Conservation (phyloP, 2,113 vertebrate species). For the Toxostoma redivivum region DNA sequence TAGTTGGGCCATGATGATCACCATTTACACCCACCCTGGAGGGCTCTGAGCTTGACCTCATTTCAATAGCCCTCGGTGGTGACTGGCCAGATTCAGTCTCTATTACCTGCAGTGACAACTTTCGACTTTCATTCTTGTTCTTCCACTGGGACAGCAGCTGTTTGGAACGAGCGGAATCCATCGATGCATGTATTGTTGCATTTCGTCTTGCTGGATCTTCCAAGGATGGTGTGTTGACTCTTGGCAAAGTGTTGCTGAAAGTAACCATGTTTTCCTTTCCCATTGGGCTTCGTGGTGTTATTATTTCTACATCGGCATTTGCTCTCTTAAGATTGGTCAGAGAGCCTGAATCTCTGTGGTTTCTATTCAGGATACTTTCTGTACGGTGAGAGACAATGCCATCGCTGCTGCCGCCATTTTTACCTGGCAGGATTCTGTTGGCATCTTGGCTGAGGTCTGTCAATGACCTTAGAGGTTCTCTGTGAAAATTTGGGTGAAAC, state of each 20-base stretch:
- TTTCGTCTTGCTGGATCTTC: constrained; percentile 87
- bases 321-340: constrained; percentile 83
- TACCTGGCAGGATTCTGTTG: constrained; percentile 84
- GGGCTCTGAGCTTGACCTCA: constrained; percentile 87
- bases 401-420: constrained; percentile 77
- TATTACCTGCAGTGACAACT: constrained; percentile 88
- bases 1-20: constrained; percentile 77
- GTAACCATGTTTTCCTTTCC: constrained; percentile 95
- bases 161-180: constrained; percentile 93
- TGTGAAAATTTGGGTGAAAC: constrained; percentile 64
- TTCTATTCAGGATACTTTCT: constrained; percentile 86
- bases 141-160: constrained; percentile 98
- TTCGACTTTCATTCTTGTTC: constrained; percentile 89
- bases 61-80: constrained; percentile 86
- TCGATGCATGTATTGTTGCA: constrained; percentile 88
- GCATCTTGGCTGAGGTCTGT: constrained; percentile 88
- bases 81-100: constrained; percentile 84
- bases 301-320: constrained; percentile 91
- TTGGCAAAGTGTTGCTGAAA: constrained; percentile 95
- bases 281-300: constrained; percentile 85
- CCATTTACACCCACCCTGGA: constrained; percentile 83
- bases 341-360: constrained; percentile 78
- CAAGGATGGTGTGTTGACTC: constrained; percentile 86
- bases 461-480: constrained; percentile 79
- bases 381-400: constrained; percentile 79